Percentiles rank a stretch among this genome's conserved stretches.
Evolutionary conservation across 2,113 vertebrate species (phyloP).

Genomic region (Pionites leucogaster): DNA sequence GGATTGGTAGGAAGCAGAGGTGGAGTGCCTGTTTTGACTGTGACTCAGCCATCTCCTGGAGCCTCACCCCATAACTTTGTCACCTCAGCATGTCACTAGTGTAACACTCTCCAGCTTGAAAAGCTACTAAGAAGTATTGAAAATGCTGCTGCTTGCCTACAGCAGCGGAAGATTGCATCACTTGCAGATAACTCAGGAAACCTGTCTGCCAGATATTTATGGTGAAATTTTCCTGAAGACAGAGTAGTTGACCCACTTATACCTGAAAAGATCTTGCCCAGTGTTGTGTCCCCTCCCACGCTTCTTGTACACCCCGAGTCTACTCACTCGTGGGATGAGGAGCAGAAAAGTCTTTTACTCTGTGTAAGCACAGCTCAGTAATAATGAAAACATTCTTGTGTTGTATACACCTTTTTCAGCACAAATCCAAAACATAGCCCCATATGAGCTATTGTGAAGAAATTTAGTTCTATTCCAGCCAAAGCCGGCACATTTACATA

Average conservation of each 20-base stretch:
- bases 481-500: not conserved
- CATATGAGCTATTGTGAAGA: not conserved
- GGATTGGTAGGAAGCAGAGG: not conserved
- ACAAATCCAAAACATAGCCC: not conserved
- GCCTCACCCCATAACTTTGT: not conserved
- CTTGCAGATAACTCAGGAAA: not conserved
- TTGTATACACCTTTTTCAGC: not conserved
- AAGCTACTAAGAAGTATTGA: not conserved
- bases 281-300: accelerated
- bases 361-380: not conserved
- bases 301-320: not conserved
- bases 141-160: not conserved
- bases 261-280: not conserved
- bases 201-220: not conserved
- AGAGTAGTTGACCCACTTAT: not conserved
- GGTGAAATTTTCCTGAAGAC: not conserved
- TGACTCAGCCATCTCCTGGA: not conserved
- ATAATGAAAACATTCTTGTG: not conserved
- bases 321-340: not conserved
- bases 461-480: not conserved
- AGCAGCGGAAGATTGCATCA: not conserved
- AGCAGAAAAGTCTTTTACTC: not conserved
- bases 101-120: not conserved
- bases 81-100: not conserved
- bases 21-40: not conserved